These are phyloP conservation scores for Radopholus similis DNA, from an alignment of 1,140 invertebrate genomes.

Conservation along the genomic window DNA sequence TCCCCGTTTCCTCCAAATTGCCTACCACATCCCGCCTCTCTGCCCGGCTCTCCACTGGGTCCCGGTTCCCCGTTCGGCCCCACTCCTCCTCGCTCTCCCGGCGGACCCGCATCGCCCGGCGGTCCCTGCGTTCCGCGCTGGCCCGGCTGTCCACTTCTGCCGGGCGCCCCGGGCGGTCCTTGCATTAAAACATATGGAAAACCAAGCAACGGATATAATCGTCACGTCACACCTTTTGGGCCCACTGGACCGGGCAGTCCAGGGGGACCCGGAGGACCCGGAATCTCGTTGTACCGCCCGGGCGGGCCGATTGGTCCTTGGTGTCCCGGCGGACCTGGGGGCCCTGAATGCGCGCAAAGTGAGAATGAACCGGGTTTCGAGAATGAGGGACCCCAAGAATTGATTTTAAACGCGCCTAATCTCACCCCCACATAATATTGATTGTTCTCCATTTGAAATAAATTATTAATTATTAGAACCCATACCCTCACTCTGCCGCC, in stretches of 20 bases:
- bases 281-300: neutral
- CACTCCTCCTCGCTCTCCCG: neutral
- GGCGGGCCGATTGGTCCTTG: neutral
- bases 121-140: neutral
- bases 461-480: neutral
- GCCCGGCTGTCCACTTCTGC: conserved; percentile 1
- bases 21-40: conserved; percentile 7
- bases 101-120: neutral
- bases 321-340: conserved; percentile 7
- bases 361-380: no score
- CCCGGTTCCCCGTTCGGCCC: conserved; percentile 2
- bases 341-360: neutral
- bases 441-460: no score
- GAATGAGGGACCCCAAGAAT: no score
- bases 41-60: neutral
- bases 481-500: neutral
- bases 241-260: conserved; percentile 5
- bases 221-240: neutral
- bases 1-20: neutral
- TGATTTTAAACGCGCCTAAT: no score
- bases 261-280: neutral
- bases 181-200: neutral
- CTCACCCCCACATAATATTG: no score
- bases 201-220: neutral
- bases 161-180: neutral